Evolutionary conservation across 1,140 invertebrate species (phyloP).

Genomic region (Papilio polyxenes): DNA sequence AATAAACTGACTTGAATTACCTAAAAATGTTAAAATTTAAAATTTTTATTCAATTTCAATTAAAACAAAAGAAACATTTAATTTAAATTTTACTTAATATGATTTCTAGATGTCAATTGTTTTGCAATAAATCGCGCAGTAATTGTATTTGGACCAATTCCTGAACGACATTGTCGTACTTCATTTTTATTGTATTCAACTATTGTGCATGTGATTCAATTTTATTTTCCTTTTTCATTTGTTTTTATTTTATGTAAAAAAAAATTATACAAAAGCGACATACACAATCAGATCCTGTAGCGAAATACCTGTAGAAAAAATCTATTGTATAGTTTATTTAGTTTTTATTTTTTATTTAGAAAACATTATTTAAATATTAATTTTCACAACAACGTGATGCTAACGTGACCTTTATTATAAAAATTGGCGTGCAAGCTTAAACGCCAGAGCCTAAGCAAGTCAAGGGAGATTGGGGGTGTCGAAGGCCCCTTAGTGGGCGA

Average conservation of each 20-base stretch:
- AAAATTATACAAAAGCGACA: neutral
- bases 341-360: neutral
- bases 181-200: neutral
- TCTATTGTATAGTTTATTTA: neutral
- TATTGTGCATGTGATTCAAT: neutral
- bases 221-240: neutral
- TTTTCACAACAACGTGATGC: too few species aligned
- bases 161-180: neutral
- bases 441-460: neutral
- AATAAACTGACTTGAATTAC: too few species aligned
- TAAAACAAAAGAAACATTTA: neutral
- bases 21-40: neutral
- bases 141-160: neutral
- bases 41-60: neutral
- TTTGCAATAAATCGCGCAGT: neutral
- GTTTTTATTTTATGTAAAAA: neutral
- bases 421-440: slow-evolving; percentile 37
- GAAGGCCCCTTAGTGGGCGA: slow-evolving; percentile 35
- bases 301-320: neutral
- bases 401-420: slow-evolving; percentile 33
- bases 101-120: neutral
- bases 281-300: neutral
- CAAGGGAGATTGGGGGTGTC: slow-evolving; percentile 21
- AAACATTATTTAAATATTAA: neutral
- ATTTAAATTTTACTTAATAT: too few species aligned